These are phyloP conservation scores for Geotrypetes seraphini DNA, from an alignment of 2,797 vertebrate genomes.

Conservation along the genomic window DNA sequence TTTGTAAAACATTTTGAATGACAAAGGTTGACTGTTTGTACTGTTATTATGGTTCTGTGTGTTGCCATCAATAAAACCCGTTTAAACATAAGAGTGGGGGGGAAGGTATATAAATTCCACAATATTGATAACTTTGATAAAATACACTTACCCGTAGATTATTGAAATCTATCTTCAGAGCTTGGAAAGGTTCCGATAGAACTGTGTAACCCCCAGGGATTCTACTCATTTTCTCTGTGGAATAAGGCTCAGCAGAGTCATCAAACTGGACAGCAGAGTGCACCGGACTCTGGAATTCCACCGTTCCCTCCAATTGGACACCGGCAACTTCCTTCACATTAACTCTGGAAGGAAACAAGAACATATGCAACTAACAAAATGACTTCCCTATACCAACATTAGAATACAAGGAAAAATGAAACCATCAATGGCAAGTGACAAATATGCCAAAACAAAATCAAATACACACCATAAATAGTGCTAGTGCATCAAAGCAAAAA, in stretches of 20 bases:
- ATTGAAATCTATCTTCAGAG: slow-evolving; percentile 84
- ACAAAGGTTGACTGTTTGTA: too few species aligned
- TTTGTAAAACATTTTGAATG: too few species aligned
- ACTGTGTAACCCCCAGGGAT: slow-evolving; percentile 74
- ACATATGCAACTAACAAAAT: background rate
- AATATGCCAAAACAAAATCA: too few species aligned
- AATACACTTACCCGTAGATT: slow-evolving; percentile 65
- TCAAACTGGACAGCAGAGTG: slow-evolving; percentile 57
- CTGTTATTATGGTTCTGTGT: too few species aligned
- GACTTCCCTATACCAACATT: background rate
- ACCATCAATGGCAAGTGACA: too few species aligned
- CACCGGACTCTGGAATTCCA: slow-evolving; percentile 75
- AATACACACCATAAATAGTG: too few species aligned
- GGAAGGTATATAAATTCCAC: too few species aligned
- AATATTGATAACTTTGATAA: too few species aligned
- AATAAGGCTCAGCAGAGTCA: slow-evolving; percentile 86
- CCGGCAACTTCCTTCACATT: slow-evolving; percentile 63
- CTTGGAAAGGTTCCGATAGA: slow-evolving; percentile 75
- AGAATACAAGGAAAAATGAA: too few species aligned
- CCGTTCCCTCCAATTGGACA: slow-evolving; percentile 54
- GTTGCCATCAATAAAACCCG: too few species aligned
- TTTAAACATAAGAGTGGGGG: too few species aligned
- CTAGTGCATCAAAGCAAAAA: too few species aligned
- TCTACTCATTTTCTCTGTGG: slow-evolving; percentile 83
- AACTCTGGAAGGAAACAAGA: slow-evolving; percentile 49